Evolutionary conservation across 2,113 vertebrate species (phyloP).

Genomic region (Cygnus atratus): DNA sequence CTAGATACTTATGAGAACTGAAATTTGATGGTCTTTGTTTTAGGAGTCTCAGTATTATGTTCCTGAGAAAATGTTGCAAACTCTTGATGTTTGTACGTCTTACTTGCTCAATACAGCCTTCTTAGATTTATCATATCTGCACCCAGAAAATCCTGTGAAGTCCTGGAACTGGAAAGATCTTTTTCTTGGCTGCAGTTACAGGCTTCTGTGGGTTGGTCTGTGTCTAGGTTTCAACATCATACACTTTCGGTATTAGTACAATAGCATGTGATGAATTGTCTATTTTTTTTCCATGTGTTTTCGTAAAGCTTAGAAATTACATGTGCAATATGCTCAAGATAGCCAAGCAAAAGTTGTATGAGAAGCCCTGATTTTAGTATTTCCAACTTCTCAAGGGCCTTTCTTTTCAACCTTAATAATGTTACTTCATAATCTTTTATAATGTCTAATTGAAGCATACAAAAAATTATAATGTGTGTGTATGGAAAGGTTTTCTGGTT

Average conservation of each 20-base stretch:
- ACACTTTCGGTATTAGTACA: not conserved
- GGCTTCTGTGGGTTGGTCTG: not conserved
- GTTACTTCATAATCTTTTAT: not conserved
- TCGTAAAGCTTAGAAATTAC: not conserved
- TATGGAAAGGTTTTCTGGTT: not conserved
- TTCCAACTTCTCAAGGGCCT: not conserved
- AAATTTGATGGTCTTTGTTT: not conserved
- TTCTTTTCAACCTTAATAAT: not conserved
- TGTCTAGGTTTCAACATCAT: not conserved
- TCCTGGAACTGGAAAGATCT: not conserved
- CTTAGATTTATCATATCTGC: not conserved
- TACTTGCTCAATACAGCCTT: not conserved
- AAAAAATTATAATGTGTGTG: not conserved
- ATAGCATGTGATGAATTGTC: accelerated
- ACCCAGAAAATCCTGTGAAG: not conserved
- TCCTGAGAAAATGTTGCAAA: not conserved
- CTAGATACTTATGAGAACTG: not conserved
- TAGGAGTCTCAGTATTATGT: accelerated
- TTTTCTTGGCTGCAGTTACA: not conserved
- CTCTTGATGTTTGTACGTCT: not conserved
- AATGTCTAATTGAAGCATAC: not conserved
- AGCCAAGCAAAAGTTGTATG: not conserved
- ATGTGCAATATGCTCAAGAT: not conserved
- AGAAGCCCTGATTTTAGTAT: not conserved
- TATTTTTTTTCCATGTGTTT: not conserved